phyloP scores from a whole-genome alignment of 1,140 invertebrate species.

The Drosophila nigrodunni region DNA sequence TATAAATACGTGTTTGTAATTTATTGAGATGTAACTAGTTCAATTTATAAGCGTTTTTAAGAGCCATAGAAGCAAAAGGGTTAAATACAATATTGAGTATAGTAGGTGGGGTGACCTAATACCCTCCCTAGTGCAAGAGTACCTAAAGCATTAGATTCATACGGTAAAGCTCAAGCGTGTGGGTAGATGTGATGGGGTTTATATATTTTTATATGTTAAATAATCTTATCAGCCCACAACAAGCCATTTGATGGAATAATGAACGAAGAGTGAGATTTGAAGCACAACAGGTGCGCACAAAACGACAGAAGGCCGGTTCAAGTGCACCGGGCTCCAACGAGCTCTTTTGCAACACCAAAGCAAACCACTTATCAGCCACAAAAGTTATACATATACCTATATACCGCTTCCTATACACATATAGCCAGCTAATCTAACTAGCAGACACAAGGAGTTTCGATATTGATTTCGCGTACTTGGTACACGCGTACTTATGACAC shows the following conservation, averaged over 20 bases:
- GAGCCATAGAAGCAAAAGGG: slow-evolving; percentile 69
- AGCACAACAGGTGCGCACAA: slow-evolving; percentile 68
- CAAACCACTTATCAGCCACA: slow-evolving; percentile 60
- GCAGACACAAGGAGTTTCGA: slow-evolving; percentile 46
- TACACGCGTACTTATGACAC: slow-evolving; percentile 60
- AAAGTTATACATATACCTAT: slow-evolving; percentile 43
- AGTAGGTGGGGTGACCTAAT: slow-evolving; percentile 39
- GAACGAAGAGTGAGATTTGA: slow-evolving; percentile 22
- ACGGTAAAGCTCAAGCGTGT: slow-evolving; percentile 22
- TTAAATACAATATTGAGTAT: slow-evolving; percentile 66
- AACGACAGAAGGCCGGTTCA: slow-evolving; percentile 50
- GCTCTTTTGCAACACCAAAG: slow-evolving; percentile 49
- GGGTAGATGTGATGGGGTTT: slow-evolving; percentile 43
- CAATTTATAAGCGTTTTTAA: slow-evolving; percentile 40
- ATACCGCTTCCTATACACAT: background rate
- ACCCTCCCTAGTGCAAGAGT: slow-evolving; percentile 50
- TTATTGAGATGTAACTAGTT: slow-evolving; percentile 28
- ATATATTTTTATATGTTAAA: slow-evolving; percentile 64
- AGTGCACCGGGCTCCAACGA: slow-evolving; percentile 44
- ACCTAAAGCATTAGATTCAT: slow-evolving; percentile 37
- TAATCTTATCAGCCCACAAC: slow-evolving; percentile 73
- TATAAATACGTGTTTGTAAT: slow-evolving; percentile 11
- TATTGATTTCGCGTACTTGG: slow-evolving; percentile 37
- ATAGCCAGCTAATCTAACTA: slow-evolving; percentile 65
- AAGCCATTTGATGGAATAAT: slow-evolving; percentile 66